phyloP scores from a whole-genome alignment of 2,888 invertebrate genomes.

The Panorpa germanica region DNA sequence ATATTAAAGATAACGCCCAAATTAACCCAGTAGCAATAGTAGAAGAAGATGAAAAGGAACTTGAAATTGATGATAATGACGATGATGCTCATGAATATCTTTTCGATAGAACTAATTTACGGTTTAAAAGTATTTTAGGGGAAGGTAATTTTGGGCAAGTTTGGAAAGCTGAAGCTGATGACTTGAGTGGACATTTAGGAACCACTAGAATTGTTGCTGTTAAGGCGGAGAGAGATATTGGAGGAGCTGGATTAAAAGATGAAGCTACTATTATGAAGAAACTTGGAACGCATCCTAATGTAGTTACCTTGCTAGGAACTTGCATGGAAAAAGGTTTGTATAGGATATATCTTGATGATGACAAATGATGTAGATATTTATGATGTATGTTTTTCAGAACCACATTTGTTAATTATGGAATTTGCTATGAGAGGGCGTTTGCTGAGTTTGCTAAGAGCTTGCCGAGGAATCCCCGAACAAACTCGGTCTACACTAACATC shows the following conservation, averaged over 20 bases:
- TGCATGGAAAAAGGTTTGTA: slow-evolving; percentile 60
- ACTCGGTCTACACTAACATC: slow-evolving; percentile 30
- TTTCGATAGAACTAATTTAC: slow-evolving; percentile 57
- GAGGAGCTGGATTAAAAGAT: slow-evolving; percentile 55
- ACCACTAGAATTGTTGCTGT: slow-evolving; percentile 68
- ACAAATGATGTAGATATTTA: background rate
- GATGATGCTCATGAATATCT: slow-evolving; percentile 40
- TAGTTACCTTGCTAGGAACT: slow-evolving; percentile 62
- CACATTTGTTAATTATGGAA: slow-evolving; percentile 67
- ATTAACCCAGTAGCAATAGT: slow-evolving; percentile 24
- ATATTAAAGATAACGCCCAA: slow-evolving; percentile 33
- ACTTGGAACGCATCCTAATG: slow-evolving; percentile 64
- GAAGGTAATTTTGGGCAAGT: slow-evolving; percentile 80
- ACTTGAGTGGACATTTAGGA: slow-evolving; percentile 55
- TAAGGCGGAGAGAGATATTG: slow-evolving; percentile 62
- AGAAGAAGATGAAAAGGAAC: slow-evolving; percentile 14
- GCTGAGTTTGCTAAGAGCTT: slow-evolving; percentile 49
- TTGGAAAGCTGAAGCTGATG: slow-evolving; percentile 73
- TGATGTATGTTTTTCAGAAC: slow-evolving; percentile 36
- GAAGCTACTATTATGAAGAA: slow-evolving; percentile 73
- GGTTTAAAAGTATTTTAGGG: slow-evolving; percentile 59
- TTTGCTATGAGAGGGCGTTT: slow-evolving; percentile 72
- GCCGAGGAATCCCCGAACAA: slow-evolving; percentile 29
- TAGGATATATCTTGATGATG: too few species aligned
- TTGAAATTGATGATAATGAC: slow-evolving; percentile 18